A percentile compares a stretch with the other conserved stretches of the same genome.
Evolutionary conservation across 2,888 invertebrate species (phyloP).

Genomic region (Apamea monoglypha): DNA sequence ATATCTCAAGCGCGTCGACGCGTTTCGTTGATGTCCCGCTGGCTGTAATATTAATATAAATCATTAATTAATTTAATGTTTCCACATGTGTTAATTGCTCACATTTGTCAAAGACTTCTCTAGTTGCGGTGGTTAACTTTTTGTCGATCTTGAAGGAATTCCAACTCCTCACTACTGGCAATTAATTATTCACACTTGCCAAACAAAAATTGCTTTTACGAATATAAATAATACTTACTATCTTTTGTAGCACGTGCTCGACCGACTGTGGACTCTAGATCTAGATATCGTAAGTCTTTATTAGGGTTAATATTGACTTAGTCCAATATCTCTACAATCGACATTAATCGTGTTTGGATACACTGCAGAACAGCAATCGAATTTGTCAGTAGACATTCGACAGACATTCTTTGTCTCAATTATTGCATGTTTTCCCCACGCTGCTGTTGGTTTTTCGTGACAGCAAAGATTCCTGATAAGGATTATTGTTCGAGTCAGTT

Average conservation of each 20-base stretch:
- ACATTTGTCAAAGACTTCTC: conserved; percentile 43
- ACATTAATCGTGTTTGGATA: conserved; percentile 54
- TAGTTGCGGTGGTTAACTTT: conserved; percentile 20
- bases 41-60: conserved; percentile 37
- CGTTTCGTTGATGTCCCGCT: conserved; percentile 62
- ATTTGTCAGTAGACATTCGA: conserved; percentile 38
- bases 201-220: not conserved
- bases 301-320: conserved; percentile 52
- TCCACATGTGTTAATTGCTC: conserved; percentile 28
- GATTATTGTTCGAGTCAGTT: conserved; percentile 57
- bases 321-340: conserved; percentile 39
- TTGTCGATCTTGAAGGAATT: not conserved
- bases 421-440: conserved; percentile 47
- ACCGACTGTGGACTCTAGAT: conserved; percentile 27
- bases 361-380: conserved; percentile 30
- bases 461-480: conserved; percentile 50
- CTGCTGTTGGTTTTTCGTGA: conserved; percentile 43
- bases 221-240: not conserved
- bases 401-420: conserved; percentile 45
- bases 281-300: conserved; percentile 23
- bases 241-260: conserved; percentile 30
- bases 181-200: conserved; percentile 15
- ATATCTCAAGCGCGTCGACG: conserved; percentile 65
- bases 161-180: not conserved
- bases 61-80: conserved; percentile 36